A percentile compares a stretch with the other conserved stretches of the same genome.
These are phyloP conservation scores for Apodemia duryi DNA, from an alignment of 2,888 invertebrate species.

Conservation along the genomic window DNA sequence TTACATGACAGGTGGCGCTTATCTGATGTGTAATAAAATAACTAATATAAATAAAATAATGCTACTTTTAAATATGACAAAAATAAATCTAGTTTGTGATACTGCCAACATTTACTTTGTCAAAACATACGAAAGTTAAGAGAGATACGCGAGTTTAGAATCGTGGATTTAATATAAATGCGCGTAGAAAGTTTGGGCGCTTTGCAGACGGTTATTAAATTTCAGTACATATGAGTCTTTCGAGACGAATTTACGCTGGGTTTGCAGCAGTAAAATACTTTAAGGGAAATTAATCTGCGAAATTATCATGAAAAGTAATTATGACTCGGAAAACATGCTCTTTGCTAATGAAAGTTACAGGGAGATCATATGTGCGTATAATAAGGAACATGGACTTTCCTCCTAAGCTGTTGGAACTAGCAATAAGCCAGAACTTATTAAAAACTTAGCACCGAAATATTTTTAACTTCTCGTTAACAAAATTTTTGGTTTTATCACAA, in stretches of 20 bases:
- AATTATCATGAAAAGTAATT: slow-evolving; percentile 8
- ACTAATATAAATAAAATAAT: not conserved
- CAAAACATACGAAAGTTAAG: slow-evolving; percentile 22
- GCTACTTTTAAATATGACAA: not conserved
- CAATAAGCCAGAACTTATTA: too few species aligned
- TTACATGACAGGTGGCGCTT: too few species aligned
- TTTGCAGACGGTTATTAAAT: slow-evolving; percentile 28
- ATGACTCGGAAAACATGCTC: not conserved
- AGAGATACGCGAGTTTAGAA: slow-evolving; percentile 21
- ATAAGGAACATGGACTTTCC: too few species aligned
- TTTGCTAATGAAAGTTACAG: slow-evolving; percentile 1
- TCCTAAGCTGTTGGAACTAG: too few species aligned
- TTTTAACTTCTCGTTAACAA: too few species aligned
- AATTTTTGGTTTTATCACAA: too few species aligned
- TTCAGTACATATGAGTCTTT: slow-evolving; percentile 22
- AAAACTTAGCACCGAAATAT: too few species aligned
- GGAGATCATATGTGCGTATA: too few species aligned
- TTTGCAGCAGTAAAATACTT: slow-evolving; percentile 4
- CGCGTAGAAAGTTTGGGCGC: slow-evolving; percentile 27
- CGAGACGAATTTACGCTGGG: slow-evolving; percentile 19
- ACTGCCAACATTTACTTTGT: slow-evolving; percentile 19
- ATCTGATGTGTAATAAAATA: too few species aligned
- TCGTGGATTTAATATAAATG: slow-evolving; percentile 27
- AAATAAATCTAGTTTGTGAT: not conserved
- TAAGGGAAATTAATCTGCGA: slow-evolving; percentile 2